Evolutionary conservation across 1,140 invertebrate genomes (phyloP), one percentile per base, ranked within the genome.

Genomic region (Nylanderia fulva): DNA sequence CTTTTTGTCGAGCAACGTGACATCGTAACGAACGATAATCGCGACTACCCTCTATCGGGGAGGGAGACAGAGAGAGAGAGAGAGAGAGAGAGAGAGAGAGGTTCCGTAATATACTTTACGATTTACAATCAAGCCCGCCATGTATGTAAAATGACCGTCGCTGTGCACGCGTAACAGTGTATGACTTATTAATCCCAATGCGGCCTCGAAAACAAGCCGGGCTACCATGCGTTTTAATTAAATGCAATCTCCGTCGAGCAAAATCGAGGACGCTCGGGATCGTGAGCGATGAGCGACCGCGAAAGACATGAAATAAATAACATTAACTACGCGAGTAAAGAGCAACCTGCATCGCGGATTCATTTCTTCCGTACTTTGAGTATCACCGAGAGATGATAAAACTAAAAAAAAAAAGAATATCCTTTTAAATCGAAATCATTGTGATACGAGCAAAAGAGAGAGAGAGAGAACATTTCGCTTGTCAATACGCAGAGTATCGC

Each of bases 221-320:
- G 39, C 58, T 77, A 71, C 56, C 71, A 85, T 88, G 86, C 72
- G 90, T 91, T 91, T 91, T 91, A 91, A 91, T 91, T 90, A 91
- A 91, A 90, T 56, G 82, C 77, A 89, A 86, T 85, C 72, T 87
- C 64, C 75, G 45, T 60, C 29, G 61, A 33, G 58, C 61, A 48
- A 56, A 77, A 72, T 79, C 71, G 79, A 69, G 52, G 76, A 21
- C 58, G 13, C 36, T 48, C 18, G 76, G 33, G 61, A 36, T 15
- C 39, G 52, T 27, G 58, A 63, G 15, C 15, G 18, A 86, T 90
- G 82, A 87, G 29, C 36, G 72, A 87, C 85, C 87, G 66, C 71
- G 77, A 77, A 87, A 87, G 66, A 56, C 52, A 6, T 13, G 36
- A 42, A 52, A 75, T 33, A 90, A 83, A 85, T 76, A 61, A 79